Conservation (phyloP, 2,113 vertebrate species). For the Zingel zingel region DNA sequence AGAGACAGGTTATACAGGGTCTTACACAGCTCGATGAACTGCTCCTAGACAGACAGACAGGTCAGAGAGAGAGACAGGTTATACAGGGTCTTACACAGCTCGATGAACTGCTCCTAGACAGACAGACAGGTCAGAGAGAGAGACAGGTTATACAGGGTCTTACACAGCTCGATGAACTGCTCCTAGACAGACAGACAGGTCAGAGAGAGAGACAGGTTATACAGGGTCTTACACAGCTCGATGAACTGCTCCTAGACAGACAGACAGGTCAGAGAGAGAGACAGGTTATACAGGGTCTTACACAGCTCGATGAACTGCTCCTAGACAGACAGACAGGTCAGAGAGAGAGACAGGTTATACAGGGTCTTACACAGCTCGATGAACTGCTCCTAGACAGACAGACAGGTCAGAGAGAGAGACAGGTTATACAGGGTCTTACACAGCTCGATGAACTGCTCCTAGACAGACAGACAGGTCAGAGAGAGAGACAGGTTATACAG, state of each 20-base stretch:
- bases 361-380: too few species aligned
- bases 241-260: too few species aligned
- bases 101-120: too few species aligned
- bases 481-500: too few species aligned
- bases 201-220: too few species aligned
- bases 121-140: too few species aligned
- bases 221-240: too few species aligned
- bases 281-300: constrained; percentile 99
- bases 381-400: too few species aligned
- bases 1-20: constrained; percentile 97
- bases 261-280: too few species aligned
- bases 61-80: too few species aligned
- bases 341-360: too few species aligned
- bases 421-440: constrained; percentile 99
- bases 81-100: too few species aligned
- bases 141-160: constrained; percentile 99
- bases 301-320: constrained; percentile 98
- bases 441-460: constrained; percentile 98
- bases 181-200: constrained; percentile 82
- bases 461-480: not conserved
- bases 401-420: constrained; percentile 73
- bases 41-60: constrained; percentile 85
- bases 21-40: constrained; percentile 98
- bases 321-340: constrained; percentile 70
- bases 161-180: constrained; percentile 98